These are phyloP conservation scores for Phoeniculus purpureus DNA, from an alignment of 2,797 vertebrate species.

Conservation along the genomic window DNA sequence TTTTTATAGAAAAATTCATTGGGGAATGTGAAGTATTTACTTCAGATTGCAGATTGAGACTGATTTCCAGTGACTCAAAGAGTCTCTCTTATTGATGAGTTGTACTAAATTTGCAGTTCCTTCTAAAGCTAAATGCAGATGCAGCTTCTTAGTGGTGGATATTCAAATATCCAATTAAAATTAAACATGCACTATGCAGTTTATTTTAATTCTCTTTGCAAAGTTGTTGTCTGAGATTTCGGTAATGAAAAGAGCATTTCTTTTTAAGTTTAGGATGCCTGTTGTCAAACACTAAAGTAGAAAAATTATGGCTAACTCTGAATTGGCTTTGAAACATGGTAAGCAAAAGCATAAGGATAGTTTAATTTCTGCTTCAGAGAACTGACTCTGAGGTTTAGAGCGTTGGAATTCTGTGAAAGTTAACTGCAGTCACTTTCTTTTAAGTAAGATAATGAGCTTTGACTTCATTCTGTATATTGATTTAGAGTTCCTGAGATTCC, in stretches of 20 bases:
- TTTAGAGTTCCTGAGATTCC: neutral
- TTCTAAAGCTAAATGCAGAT: conserved; percentile 50
- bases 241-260: neutral
- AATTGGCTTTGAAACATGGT: neutral
- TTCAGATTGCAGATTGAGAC: conserved; percentile 68
- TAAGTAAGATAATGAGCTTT: neutral
- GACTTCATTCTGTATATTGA: neutral
- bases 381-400: neutral
- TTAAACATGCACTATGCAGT: neutral
- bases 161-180: conserved; percentile 57
- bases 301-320: neutral
- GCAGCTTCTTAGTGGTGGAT: conserved; percentile 28
- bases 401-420: neutral
- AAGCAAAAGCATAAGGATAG: neutral
- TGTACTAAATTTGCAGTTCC: conserved; percentile 64
- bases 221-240: neutral
- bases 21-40: conserved; percentile 57
- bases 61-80: conserved; percentile 71
- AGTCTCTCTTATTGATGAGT: conserved; percentile 70
- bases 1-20: conserved; percentile 55
- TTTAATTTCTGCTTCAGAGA: neutral
- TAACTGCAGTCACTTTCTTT: neutral
- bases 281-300: neutral
- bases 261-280: neutral
- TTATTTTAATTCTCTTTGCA: neutral